These are phyloP conservation scores for Pogonocherus hispidulus DNA, from an alignment of 2,888 invertebrate genomes.

Conservation along the genomic window DNA sequence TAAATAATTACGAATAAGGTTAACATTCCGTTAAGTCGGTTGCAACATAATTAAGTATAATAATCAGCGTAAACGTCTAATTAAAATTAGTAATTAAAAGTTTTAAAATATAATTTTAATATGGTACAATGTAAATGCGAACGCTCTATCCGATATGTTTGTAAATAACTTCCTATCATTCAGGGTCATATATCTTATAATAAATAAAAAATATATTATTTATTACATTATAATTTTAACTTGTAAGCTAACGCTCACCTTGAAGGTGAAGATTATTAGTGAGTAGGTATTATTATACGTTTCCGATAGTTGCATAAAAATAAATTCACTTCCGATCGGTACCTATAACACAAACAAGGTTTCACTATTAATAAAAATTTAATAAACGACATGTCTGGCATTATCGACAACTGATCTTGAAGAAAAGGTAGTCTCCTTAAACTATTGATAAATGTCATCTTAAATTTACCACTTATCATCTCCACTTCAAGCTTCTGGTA, in stretches of 20 bases:
- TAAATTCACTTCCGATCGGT: not conserved
- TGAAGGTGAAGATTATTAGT: not conserved
- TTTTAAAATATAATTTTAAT: not conserved
- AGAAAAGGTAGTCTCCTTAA: not conserved
- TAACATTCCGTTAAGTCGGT: not conserved
- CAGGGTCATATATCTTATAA: not conserved
- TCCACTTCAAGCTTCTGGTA: no score
- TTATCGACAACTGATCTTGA: not conserved
- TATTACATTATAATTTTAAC: not conserved
- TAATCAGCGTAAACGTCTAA: conserved; percentile 3
- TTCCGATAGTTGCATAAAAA: not conserved
- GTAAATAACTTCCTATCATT: conserved; percentile 7
- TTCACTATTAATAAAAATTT: not conserved
- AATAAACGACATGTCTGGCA: not conserved
- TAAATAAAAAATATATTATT: not conserved
- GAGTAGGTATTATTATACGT: not conserved
- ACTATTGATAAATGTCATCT: no score
- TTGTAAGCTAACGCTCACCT: not conserved
- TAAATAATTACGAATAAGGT: conserved; percentile 16
- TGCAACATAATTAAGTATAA: conserved; percentile 6
- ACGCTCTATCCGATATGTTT: not conserved
- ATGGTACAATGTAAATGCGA: not conserved
- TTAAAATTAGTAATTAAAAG: conserved; percentile 9
- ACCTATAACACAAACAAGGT: not conserved
- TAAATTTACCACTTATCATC: no score